Percentiles rank a stretch among this genome's conserved stretches.
These are phyloP conservation scores for Eucera pruinosa DNA, from an alignment of 2,888 invertebrate species.

Conservation along the genomic window DNA sequence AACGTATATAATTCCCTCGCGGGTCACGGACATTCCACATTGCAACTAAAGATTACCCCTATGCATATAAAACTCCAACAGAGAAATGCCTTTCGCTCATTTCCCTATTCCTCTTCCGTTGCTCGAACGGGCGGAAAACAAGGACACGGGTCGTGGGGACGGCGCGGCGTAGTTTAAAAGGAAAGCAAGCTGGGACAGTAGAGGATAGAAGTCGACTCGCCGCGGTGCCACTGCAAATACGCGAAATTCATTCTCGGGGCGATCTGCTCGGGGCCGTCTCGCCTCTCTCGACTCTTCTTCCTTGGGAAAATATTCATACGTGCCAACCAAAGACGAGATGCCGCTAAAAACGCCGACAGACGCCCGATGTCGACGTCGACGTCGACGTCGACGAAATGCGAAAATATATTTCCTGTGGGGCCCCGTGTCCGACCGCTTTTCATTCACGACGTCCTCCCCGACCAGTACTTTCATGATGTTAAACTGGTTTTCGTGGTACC, in stretches of 20 bases:
- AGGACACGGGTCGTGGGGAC: background rate
- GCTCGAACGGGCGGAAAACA: background rate
- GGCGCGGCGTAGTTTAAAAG: background rate
- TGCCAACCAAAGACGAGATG: conserved; percentile 13
- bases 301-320: conserved; percentile 59
- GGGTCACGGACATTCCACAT: too few species aligned
- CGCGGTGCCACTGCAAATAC: conserved; percentile 4
- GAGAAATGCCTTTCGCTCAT: too few species aligned
- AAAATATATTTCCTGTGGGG: conserved; percentile 64
- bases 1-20: too few species aligned
- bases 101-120: background rate
- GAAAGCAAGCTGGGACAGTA: background rate
- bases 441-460: conserved; percentile 54
- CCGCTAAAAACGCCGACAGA: conserved; percentile 41
- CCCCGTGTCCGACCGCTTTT: conserved; percentile 55
- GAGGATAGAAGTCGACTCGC: conserved; percentile 2
- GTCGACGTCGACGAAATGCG: conserved; percentile 41
- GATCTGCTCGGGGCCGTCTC: conserved; percentile 15
- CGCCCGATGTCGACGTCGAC: conserved; percentile 24
- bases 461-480: conserved; percentile 56
- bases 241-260: conserved; percentile 27
- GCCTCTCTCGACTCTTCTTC: conserved; percentile 24
- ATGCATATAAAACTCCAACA: too few species aligned
- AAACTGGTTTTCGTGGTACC: conserved; percentile 62
- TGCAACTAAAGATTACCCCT: too few species aligned